Conservation (phyloP, 2,113 vertebrate species). For the Ellobius talpinus region DNA sequence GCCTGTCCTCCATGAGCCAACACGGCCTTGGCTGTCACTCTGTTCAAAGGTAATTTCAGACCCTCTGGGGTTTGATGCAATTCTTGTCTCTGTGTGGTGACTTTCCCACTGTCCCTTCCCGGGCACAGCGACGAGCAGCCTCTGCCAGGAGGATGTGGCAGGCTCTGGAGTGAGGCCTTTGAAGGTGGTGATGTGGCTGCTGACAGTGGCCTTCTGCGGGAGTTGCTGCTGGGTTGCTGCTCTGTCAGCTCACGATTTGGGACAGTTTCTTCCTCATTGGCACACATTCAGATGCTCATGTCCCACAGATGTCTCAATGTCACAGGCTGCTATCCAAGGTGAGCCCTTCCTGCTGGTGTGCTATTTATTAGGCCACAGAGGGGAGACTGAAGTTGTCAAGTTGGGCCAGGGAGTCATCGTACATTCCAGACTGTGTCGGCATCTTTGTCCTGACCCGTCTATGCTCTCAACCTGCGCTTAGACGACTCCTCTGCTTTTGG, state of each 20-base stretch:
- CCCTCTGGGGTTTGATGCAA: neutral
- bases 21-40: neutral
- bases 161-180: constrained; percentile 10
- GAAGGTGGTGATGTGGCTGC: neutral
- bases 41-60: neutral
- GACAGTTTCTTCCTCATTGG: neutral
- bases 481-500: neutral
- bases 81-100: neutral
- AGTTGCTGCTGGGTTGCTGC: neutral
- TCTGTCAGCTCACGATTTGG: neutral
- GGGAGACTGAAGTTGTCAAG: neutral
- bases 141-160: neutral
- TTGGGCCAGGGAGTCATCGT: neutral
- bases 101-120: neutral
- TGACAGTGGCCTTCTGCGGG: neutral
- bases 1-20: neutral
- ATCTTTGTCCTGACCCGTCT: neutral
- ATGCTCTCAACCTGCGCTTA: neutral
- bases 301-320: no score
- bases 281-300: no score
- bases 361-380: no score
- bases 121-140: neutral
- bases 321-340: neutral
- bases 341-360: neutral
- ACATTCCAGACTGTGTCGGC: neutral